A percentile compares a stretch with the other conserved stretches of the same genome.
phyloP scores from a whole-genome alignment of 2,113 vertebrate genomes.

The Geococcyx californianus region DNA sequence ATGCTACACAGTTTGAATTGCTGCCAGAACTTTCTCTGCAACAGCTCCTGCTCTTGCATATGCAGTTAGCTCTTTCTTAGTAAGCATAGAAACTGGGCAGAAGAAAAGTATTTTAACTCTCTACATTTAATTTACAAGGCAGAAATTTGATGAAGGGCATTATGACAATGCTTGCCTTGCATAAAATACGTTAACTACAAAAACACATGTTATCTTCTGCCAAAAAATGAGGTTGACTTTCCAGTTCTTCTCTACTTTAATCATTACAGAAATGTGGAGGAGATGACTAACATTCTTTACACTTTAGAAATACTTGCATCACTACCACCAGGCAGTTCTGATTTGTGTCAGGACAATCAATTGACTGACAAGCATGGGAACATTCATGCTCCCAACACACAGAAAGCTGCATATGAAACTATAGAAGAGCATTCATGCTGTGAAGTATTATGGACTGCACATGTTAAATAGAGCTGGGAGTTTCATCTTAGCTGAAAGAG shows the following conservation, averaged over 20 bases:
- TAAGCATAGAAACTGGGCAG: too few relatives aligned
- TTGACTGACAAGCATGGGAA: background rate
- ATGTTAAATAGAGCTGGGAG: background rate
- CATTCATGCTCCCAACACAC: background rate
- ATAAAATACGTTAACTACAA: background rate
- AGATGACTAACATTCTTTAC: background rate
- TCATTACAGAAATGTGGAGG: background rate
- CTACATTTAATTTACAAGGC: too few relatives aligned
- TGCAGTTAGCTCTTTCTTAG: too few relatives aligned
- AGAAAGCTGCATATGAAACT: background rate
- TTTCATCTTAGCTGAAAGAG: background rate
- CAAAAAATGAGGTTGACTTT: background rate
- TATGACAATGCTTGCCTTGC: background rate
- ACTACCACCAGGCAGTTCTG: background rate
- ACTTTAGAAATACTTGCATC: background rate
- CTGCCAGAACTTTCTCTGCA: too few relatives aligned
- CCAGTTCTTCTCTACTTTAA: background rate
- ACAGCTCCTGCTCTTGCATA: too few relatives aligned
- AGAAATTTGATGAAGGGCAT: too few relatives aligned
- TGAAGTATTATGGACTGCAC: background rate
- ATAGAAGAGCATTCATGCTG: background rate
- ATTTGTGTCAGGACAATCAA: background rate
- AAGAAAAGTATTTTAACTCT: too few relatives aligned
- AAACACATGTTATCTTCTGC: background rate
- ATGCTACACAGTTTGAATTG: too few relatives aligned